Evolutionary conservation across 2,113 vertebrate genomes (phyloP).

Genomic region (Serinus canaria): DNA sequence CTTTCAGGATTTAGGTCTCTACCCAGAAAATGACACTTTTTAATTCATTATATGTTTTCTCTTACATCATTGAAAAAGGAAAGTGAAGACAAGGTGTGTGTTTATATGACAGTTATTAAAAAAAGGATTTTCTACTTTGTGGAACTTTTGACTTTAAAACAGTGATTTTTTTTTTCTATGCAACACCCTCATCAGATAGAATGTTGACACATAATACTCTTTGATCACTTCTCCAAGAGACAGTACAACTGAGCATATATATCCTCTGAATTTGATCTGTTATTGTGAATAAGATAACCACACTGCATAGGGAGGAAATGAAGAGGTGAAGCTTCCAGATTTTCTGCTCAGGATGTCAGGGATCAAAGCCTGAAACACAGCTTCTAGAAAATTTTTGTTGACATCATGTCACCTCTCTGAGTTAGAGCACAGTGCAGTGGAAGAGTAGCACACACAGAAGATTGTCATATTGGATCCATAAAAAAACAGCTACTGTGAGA

Average conservation of each 20-base stretch:
- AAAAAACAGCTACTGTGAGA: constrained; percentile 37
- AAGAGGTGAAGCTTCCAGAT: background rate
- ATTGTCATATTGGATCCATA: background rate
- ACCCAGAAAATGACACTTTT: background rate
- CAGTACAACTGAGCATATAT: background rate
- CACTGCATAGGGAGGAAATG: background rate
- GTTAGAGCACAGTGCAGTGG: background rate
- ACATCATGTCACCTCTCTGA: background rate
- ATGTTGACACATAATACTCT: background rate
- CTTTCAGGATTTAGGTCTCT: background rate
- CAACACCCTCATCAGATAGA: background rate
- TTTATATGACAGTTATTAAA: background rate
- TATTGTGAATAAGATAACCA: background rate
- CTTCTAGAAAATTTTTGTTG: constrained; percentile 12
- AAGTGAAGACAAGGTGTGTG: background rate
- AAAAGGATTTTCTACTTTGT: background rate
- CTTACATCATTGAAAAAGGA: background rate
- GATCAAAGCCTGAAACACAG: background rate
- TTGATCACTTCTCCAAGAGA: background rate
- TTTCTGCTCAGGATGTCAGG: background rate
- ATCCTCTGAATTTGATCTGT: background rate
- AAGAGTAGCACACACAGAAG: background rate
- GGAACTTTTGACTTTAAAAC: background rate
- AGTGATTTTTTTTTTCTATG: background rate
- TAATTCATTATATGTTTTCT: background rate